These are phyloP conservation scores for Nephrotoma flavescens DNA, from an alignment of 2,888 invertebrate species.

Conservation along the genomic window DNA sequence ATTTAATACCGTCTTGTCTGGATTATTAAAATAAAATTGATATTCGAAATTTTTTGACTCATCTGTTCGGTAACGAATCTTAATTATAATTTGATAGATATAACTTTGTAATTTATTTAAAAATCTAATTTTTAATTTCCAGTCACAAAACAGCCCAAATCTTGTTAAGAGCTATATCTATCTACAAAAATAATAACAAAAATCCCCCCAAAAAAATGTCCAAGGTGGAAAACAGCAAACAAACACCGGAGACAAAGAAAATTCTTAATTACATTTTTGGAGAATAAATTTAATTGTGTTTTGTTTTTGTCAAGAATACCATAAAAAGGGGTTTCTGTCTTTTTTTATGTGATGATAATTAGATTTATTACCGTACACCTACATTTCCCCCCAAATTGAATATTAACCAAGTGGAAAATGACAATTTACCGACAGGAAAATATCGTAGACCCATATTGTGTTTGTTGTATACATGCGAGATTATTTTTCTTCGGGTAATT, in stretches of 20 bases:
- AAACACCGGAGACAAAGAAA: neutral
- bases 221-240: neutral
- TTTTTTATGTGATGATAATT: neutral
- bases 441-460: neutral
- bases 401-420: neutral
- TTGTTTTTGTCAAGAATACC: neutral
- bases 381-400: neutral
- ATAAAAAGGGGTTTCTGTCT: neutral
- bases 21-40: too few species aligned
- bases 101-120: neutral
- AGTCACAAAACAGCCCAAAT: neutral
- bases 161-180: neutral
- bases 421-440: neutral
- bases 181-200: neutral
- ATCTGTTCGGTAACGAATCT: neutral
- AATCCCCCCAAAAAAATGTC: neutral
- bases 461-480: neutral
- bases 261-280: neutral
- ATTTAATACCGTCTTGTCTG: too few species aligned
- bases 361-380: neutral
- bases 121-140: neutral
- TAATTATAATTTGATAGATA: neutral
- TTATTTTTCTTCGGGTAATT: neutral
- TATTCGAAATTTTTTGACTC: neutral
- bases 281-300: neutral